Evolutionary conservation across 2,888 invertebrate genomes (phyloP).

Genomic region (Actias luna): DNA sequence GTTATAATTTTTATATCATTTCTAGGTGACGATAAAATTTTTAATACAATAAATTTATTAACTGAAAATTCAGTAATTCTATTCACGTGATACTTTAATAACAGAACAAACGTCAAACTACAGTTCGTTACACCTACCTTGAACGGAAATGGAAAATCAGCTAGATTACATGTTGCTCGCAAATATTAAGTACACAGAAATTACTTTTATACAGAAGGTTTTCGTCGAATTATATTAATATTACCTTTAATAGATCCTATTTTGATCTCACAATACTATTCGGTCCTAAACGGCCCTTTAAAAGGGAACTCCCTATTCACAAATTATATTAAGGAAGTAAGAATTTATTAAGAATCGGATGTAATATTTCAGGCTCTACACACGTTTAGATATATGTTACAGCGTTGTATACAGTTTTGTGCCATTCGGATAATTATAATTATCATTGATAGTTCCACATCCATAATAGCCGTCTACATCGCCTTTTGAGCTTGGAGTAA

Average conservation of each 20-base stretch:
- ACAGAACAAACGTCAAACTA: slow-evolving; percentile 2
- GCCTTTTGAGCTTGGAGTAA: neutral
- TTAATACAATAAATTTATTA: neutral
- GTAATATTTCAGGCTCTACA: neutral
- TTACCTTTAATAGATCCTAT: neutral
- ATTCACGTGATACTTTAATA: neutral
- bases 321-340: neutral
- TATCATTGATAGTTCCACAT: neutral
- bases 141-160: slow-evolving; percentile 33
- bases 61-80: neutral
- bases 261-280: neutral
- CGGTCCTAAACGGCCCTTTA: neutral
- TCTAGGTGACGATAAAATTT: neutral
- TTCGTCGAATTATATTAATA: neutral
- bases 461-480: neutral
- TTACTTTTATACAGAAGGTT: neutral
- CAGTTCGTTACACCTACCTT: slow-evolving; percentile 13
- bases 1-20: too few species aligned
- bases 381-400: neutral
- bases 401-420: neutral
- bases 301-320: neutral
- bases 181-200: slow-evolving; percentile 7
- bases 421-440: neutral
- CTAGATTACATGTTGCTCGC: slow-evolving; percentile 24
- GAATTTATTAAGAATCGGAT: neutral